These are phyloP conservation scores for Dolomedes plantarius DNA, from an alignment of 2,888 invertebrate genomes.

Conservation along the genomic window DNA sequence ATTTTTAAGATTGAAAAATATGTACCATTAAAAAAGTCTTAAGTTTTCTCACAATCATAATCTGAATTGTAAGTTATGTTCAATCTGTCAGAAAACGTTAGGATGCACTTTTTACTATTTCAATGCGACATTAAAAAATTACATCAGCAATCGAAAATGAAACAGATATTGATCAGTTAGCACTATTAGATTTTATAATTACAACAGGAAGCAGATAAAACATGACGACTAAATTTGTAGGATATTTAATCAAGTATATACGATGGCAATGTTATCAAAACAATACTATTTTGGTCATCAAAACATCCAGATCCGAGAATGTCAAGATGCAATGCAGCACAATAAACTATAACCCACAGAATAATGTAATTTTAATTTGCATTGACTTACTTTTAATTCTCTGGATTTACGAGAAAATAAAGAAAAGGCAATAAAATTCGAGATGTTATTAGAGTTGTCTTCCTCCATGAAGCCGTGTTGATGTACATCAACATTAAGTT, in stretches of 20 bases:
- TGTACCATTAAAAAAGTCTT: too few relatives aligned
- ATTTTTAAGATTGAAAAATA: too few relatives aligned
- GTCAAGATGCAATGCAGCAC: background rate
- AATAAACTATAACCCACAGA: background rate
- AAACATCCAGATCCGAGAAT: background rate
- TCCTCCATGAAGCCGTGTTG: constrained; percentile 65
- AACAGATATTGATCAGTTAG: too few relatives aligned
- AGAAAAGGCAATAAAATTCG: constrained; percentile 42
- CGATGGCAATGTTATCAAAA: background rate
- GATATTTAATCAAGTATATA: background rate
- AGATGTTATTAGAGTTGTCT: constrained; percentile 41
- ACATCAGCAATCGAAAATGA: too few relatives aligned
- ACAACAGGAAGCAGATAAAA: too few relatives aligned
- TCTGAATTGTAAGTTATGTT: too few relatives aligned
- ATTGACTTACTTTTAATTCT: constrained; percentile 43
- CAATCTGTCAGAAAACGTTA: too few relatives aligned
- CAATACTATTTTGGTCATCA: background rate
- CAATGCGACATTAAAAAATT: too few relatives aligned
- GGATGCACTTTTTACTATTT: too few relatives aligned
- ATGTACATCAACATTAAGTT: constrained; percentile 63
- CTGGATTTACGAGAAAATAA: constrained; percentile 20
- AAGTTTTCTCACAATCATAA: too few relatives aligned
- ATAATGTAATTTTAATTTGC: background rate
- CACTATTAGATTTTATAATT: too few relatives aligned
- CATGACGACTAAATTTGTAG: too few relatives aligned